Evolutionary conservation across 2,113 vertebrate species (phyloP).

Genomic region (Mus musculus): GRCm39 chr6:16179001-16179500

Average conservation of each 20-base stretch:
- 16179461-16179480: not conserved
- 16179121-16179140: not conserved
- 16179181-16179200: not conserved
- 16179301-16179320: not conserved
- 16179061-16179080: not conserved
- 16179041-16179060: not conserved
- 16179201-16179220: not conserved
- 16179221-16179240: not conserved
- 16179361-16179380: not conserved
- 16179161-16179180: not conserved
- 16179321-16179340: not conserved
- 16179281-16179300: not conserved
- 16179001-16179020: not conserved
- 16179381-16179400: not conserved
- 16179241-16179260: not conserved
- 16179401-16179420: not conserved
- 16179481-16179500: no score
- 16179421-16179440: not conserved
- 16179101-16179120: not conserved
- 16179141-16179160: not conserved
- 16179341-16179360: not conserved
- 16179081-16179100: not conserved
- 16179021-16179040: not conserved
- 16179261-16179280: not conserved
- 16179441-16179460: not conserved